These are phyloP conservation scores for Grus americana DNA, from an alignment of 2,113 vertebrate species.

Conservation along the genomic window DNA sequence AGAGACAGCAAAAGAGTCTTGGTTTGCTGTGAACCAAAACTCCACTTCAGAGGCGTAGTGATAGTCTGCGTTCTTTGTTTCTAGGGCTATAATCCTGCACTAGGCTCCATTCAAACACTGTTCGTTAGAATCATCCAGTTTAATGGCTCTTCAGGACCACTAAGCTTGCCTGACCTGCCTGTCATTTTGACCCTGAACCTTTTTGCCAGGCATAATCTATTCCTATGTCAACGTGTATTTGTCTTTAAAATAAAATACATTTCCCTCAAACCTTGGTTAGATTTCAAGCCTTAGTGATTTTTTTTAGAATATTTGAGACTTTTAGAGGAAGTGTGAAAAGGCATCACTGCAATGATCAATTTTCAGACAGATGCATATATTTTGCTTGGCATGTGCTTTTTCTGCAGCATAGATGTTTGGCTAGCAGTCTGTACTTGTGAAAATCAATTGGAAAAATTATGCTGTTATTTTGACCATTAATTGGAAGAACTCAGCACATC, in stretches of 20 bases:
- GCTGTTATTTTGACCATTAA: neutral
- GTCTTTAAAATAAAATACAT: neutral
- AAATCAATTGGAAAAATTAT: neutral
- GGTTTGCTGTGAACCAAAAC: neutral
- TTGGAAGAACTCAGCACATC: neutral
- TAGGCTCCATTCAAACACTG: neutral
- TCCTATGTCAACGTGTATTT: neutral
- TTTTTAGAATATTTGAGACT: neutral
- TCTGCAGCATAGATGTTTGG: neutral
- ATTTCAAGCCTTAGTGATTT: neutral
- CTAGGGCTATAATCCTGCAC: neutral
- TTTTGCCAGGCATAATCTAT: neutral
- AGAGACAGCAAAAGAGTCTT: neutral
- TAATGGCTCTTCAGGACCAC: neutral
- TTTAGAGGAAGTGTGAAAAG: neutral
- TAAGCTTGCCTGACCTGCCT: neutral
- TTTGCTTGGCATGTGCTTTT: neutral
- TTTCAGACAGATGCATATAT: neutral
- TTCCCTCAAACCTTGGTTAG: neutral
- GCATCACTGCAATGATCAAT: neutral
- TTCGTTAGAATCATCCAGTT: neutral
- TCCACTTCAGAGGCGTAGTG: neutral
- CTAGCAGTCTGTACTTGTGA: neutral
- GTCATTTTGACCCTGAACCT: neutral
- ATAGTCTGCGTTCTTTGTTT: neutral